Percentiles rank a stretch among this genome's conserved stretches.
Conservation (phyloP, 2,888 invertebrate species). For the Scaeva pyrastri region DNA sequence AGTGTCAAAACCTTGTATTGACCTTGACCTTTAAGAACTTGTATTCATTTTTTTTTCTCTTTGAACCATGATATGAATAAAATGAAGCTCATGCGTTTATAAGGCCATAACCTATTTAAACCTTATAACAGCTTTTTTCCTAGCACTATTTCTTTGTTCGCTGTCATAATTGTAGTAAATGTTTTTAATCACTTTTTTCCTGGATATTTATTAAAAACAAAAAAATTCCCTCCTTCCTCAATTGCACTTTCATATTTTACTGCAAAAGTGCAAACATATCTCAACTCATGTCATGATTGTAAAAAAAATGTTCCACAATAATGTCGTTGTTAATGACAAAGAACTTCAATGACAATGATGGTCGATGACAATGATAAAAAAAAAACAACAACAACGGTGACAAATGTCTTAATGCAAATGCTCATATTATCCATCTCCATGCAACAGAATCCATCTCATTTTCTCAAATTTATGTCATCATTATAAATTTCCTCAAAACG, state of each 20-base stretch:
- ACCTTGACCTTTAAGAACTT: too few species aligned
- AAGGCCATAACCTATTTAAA: too few species aligned
- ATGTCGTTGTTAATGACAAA: not conserved
- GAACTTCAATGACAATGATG: not conserved
- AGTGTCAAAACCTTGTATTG: too few species aligned
- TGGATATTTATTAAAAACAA: not conserved
- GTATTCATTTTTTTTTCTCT: too few species aligned
- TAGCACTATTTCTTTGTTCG: too few species aligned
- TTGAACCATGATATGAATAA: too few species aligned
- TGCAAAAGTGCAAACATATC: not conserved
- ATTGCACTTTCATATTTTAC: not conserved
- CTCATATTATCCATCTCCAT: not conserved
- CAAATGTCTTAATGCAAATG: not conserved
- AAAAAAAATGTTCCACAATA: not conserved
- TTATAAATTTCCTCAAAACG: not conserved
- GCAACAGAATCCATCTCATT: constrained; percentile 16
- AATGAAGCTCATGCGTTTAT: too few species aligned
- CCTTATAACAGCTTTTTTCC: too few species aligned
- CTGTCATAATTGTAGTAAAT: not conserved
- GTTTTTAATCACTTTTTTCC: not conserved
- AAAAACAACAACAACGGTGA: not conserved
- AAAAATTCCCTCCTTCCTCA: not conserved
- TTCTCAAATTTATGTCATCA: constrained; percentile 19
- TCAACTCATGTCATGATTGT: not conserved
- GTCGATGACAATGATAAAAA: too few species aligned